Evolutionary conservation across 2,113 vertebrate genomes (phyloP).

Genomic region (Eonycteris spelaea): DNA sequence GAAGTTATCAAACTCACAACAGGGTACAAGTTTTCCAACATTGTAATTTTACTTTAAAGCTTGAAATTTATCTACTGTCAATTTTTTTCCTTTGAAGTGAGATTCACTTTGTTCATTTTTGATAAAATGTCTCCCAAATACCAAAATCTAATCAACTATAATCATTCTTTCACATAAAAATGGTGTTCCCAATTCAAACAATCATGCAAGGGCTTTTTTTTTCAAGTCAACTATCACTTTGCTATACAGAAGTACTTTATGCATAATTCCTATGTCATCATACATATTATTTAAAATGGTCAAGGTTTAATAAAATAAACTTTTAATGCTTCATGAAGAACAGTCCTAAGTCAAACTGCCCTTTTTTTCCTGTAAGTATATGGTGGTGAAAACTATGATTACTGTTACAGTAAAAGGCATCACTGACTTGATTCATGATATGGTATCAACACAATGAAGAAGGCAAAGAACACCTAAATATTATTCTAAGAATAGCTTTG

Average conservation of each 20-base stretch:
- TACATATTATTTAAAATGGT: neutral
- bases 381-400: neutral
- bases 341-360: neutral
- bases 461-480: neutral
- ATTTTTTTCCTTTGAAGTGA: constrained; percentile 10
- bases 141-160: constrained; percentile 30
- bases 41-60: constrained; percentile 33
- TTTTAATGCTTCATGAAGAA: constrained; percentile 2
- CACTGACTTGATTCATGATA: neutral
- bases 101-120: constrained; percentile 39
- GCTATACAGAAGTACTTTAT: neutral
- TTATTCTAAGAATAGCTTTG: neutral
- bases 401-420: neutral
- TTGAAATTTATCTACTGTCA: neutral
- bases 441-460: neutral
- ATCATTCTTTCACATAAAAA: constrained; percentile 27
- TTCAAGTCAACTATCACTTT: neutral
- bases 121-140: constrained; percentile 29
- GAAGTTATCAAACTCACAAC: neutral
- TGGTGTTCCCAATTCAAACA: constrained; percentile 5
- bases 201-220: neutral
- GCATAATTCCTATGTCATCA: neutral
- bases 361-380: neutral
- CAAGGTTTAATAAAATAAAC: constrained; percentile 8
- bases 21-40: neutral